Conservation (phyloP, 2,113 vertebrate genomes). For the Proteles cristata region DNA sequence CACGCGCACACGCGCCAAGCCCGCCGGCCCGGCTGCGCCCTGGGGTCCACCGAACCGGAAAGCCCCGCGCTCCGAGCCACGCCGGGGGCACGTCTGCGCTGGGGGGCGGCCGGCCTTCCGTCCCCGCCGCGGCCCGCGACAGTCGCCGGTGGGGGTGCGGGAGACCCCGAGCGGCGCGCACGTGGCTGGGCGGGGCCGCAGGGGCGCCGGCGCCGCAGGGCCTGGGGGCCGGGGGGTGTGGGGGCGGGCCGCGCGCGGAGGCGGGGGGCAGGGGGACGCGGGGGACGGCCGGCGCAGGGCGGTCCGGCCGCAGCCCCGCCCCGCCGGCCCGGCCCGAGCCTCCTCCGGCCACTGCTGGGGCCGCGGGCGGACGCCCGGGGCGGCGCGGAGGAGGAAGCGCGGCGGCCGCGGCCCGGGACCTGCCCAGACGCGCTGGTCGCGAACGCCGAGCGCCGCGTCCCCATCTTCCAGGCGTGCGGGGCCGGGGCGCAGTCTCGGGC, state of each 20-base stretch:
- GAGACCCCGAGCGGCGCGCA: not conserved
- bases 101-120: not conserved
- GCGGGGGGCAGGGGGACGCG: not conserved
- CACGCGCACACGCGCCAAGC: not conserved
- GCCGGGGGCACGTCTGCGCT: not conserved
- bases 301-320: not conserved
- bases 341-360: constrained; percentile 36
- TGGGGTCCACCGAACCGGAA: not conserved
- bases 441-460: not conserved
- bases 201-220: not conserved
- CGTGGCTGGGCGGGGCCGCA: not conserved
- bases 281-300: not conserved
- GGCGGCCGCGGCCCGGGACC: not conserved
- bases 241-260: not conserved
- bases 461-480: not conserved
- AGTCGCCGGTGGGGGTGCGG: not conserved
- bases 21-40: not conserved
- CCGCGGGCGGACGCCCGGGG: constrained; percentile 22
- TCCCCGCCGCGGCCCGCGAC: not conserved
- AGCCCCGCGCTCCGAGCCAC: not conserved
- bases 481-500: not conserved
- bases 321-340: not conserved
- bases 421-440: constrained; percentile 3
- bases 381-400: constrained; percentile 52
- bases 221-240: not conserved